phyloP scores from a whole-genome alignment of 1,140 invertebrate genomes.

The Wiebesia pumilae region DNA sequence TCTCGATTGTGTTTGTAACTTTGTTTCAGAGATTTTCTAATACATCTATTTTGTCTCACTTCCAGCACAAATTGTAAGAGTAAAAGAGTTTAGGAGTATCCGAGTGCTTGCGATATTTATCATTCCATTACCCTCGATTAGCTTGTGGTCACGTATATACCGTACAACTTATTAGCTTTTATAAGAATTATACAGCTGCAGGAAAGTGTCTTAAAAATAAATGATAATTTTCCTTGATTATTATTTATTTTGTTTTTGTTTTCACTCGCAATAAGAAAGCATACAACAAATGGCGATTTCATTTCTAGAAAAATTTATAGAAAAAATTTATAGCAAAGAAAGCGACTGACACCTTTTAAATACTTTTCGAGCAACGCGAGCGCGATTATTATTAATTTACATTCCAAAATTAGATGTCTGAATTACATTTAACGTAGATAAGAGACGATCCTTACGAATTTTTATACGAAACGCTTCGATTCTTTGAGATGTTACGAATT shows the following conservation, averaged over 20 bases:
- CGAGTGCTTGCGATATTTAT: slow-evolving; percentile 27
- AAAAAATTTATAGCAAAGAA: background rate
- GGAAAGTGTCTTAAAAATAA: slow-evolving; percentile 2
- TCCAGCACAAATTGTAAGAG: background rate
- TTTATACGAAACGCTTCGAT: slow-evolving; percentile 4
- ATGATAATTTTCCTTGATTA: slow-evolving; percentile 14
- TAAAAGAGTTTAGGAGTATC: slow-evolving; percentile 15
- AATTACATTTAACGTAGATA: background rate
- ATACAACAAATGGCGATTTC: background rate
- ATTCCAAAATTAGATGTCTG: slow-evolving; percentile 31
- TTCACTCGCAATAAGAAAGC: background rate
- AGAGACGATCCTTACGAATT: background rate
- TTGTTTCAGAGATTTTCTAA: slow-evolving; percentile 10
- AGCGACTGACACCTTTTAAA: background rate
- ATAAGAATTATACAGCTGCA: slow-evolving; percentile 15
- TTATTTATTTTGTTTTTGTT: slow-evolving; percentile 12
- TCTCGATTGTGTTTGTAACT: background rate
- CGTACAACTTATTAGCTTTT: slow-evolving; percentile 14
- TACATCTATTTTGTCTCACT: slow-evolving; percentile 22
- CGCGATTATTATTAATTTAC: background rate
- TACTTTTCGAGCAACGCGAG: background rate
- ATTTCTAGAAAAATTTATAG: background rate
- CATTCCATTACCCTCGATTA: slow-evolving; percentile 38
- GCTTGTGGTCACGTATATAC: slow-evolving; percentile 26
- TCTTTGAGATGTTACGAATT: slow-evolving; percentile 2